phyloP scores from a whole-genome alignment of 23 tunicate genomes.

The Styela plicata region DNA sequence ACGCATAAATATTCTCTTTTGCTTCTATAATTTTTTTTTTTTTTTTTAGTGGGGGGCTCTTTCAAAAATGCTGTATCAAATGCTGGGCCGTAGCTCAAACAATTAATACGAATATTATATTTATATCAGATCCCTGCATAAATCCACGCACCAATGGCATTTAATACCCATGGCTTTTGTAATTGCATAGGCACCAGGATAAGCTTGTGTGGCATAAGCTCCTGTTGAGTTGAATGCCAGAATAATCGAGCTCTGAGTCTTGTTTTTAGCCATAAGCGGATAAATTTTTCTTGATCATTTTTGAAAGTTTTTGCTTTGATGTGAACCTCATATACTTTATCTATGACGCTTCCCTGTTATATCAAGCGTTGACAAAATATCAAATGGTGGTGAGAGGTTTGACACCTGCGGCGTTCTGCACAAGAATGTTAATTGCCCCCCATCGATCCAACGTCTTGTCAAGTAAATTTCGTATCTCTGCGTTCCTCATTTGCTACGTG shows the following conservation, averaged over 20 bases:
- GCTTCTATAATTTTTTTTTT: too few species aligned
- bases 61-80: conserved; percentile 22
- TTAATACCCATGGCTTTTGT: conserved; percentile 5
- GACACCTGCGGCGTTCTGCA: too few species aligned
- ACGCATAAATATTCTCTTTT: too few species aligned
- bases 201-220: background rate
- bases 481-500: too few species aligned
- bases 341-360: too few species aligned
- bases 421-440: too few species aligned
- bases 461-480: too few species aligned
- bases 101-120: conserved; percentile 27
- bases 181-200: conserved; percentile 22
- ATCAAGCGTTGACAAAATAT: too few species aligned
- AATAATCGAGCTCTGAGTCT: conserved; percentile 6
- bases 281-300: background rate
- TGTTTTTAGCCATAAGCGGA: conserved; percentile 14
- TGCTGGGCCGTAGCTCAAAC: background rate
- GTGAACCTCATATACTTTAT: too few species aligned
- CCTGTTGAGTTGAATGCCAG: background rate
- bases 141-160: conserved; percentile 8
- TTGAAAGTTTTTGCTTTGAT: conserved; percentile 23
- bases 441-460: too few species aligned
- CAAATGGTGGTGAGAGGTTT: too few species aligned
- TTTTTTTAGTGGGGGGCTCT: too few species aligned
- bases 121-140: conserved; percentile 17